A percentile compares a stretch with the other conserved stretches of the same genome.
These are phyloP conservation scores for Steatocranus sp. DNA, from an alignment of 2,797 vertebrate species.

Conservation along the genomic window DNA sequence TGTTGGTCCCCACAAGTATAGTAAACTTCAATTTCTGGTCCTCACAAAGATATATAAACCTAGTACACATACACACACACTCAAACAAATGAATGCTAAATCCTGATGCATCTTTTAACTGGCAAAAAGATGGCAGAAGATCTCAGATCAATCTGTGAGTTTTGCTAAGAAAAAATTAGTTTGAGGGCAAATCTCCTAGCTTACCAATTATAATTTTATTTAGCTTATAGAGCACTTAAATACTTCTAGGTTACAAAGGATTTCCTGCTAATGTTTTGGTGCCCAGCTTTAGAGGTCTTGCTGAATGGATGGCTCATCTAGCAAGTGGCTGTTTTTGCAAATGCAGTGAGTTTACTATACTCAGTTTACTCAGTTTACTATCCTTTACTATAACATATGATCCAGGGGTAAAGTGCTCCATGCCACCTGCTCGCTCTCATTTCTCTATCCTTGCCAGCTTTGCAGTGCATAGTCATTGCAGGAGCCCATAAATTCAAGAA, in stretches of 20 bases:
- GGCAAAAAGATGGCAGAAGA: neutral
- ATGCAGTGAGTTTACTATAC: neutral
- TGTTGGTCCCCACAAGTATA: neutral
- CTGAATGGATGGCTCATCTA: neutral
- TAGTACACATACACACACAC: neutral
- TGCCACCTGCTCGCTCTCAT: neutral
- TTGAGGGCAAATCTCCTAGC: neutral
- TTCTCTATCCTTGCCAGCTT: neutral
- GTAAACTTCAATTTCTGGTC: neutral
- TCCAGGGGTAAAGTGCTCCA: neutral
- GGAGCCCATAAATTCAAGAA: neutral
- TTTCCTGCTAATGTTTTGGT: neutral
- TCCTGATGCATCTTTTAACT: neutral
- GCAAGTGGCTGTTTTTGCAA: neutral
- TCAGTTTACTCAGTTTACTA: neutral
- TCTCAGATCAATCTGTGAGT: neutral
- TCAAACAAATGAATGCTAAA: neutral
- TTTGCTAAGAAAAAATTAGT: neutral
- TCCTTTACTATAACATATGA: neutral
- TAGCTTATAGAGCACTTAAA: neutral
- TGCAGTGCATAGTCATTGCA: fast-evolving
- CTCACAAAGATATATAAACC: neutral
- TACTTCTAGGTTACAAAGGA: neutral
- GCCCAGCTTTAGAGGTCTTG: neutral
- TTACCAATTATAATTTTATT: neutral